Conservation (phyloP, 2,888 invertebrate genomes). For the Eupithecia centaureata region DNA sequence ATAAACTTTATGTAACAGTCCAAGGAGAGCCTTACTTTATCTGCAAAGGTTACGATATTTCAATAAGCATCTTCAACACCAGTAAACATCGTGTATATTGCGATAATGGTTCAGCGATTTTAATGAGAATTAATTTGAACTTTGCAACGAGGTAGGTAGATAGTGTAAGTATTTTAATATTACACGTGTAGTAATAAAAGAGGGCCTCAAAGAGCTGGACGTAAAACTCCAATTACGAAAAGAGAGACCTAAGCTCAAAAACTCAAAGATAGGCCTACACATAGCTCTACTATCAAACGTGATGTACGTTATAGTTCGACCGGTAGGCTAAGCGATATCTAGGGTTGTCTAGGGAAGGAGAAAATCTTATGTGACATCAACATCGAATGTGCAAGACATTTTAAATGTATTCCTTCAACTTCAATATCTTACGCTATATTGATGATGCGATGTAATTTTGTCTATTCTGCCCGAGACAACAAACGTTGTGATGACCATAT, state of each 20-base stretch:
- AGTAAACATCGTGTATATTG: slow-evolving; percentile 64
- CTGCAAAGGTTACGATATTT: slow-evolving; percentile 46
- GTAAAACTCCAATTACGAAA: not conserved
- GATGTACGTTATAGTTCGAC: not conserved
- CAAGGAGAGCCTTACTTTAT: slow-evolving; percentile 45
- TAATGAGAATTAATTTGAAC: slow-evolving; percentile 46
- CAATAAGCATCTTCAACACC: slow-evolving; percentile 53
- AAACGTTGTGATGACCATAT: too few species aligned
- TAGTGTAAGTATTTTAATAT: slow-evolving; percentile 17
- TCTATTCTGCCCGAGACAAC: too few species aligned
- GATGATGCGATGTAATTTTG: too few species aligned
- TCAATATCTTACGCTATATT: too few species aligned
- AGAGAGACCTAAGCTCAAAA: not conserved
- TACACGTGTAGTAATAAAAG: slow-evolving; percentile 9
- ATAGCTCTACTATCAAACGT: not conserved
- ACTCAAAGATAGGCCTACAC: not conserved
- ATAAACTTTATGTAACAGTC: slow-evolving; percentile 35
- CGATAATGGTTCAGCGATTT: slow-evolving; percentile 47
- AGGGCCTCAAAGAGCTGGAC: not conserved
- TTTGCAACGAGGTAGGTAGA: slow-evolving; percentile 14
- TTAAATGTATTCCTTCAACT: too few species aligned
- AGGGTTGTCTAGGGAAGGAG: too few species aligned
- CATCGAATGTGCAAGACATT: too few species aligned
- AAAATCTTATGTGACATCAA: too few species aligned
- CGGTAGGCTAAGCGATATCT: too few species aligned